Percentiles rank a stretch among this genome's conserved stretches.
These are phyloP conservation scores for Murina feae DNA, from an alignment of 2,113 vertebrate species.

Conservation along the genomic window DNA sequence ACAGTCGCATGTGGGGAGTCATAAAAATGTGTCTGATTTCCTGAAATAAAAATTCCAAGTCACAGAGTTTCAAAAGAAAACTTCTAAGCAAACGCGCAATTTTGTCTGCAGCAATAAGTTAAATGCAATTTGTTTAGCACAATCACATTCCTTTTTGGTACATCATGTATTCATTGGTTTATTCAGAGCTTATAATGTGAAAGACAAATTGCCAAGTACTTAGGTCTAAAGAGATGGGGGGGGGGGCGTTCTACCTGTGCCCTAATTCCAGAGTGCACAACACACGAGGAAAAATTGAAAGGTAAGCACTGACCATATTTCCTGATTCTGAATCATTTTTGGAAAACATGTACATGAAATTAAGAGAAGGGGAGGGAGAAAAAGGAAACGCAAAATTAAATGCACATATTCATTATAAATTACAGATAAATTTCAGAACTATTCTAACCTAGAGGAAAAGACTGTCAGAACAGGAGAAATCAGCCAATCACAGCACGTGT, in stretches of 20 bases:
- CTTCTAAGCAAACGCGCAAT: background rate
- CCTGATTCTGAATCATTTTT: background rate
- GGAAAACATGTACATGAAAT: background rate
- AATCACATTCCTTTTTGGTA: background rate
- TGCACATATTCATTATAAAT: background rate
- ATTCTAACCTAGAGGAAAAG: background rate
- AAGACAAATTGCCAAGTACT: background rate
- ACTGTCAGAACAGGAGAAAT: background rate
- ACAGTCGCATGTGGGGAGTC: background rate
- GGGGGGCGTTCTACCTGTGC: rapidly evolving
- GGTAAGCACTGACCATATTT: background rate
- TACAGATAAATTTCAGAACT: background rate
- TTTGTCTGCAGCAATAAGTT: background rate
- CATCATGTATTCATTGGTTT: background rate
- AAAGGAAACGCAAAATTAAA: background rate
- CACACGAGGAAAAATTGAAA: background rate
- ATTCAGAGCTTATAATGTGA: background rate
- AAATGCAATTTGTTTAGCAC: background rate
- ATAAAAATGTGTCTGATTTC: background rate
- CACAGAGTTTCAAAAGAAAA: background rate
- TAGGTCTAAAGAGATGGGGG: background rate
- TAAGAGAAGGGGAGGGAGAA: background rate
- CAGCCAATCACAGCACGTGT: background rate
- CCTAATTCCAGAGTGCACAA: background rate
- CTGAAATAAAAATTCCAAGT: background rate